These are phyloP conservation scores for Amphiprion percula DNA, from an alignment of 2,113 vertebrate species.

Conservation along the genomic window DNA sequence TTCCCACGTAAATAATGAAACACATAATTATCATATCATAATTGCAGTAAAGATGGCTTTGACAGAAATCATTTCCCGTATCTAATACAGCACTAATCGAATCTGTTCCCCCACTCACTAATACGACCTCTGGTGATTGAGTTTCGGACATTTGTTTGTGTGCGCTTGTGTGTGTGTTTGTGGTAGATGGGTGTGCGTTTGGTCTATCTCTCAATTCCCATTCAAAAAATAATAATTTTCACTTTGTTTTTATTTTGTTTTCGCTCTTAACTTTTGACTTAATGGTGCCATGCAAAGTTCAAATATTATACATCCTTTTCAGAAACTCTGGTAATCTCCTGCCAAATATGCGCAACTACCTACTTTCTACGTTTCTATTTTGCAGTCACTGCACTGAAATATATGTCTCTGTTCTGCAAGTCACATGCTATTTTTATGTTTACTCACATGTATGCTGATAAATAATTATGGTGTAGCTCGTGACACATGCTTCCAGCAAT, in stretches of 20 bases:
- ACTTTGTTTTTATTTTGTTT: background rate
- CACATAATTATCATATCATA: constrained; percentile 99
- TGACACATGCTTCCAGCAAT: background rate
- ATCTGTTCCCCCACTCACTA: constrained; percentile 98
- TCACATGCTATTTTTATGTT: background rate
- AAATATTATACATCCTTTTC: background rate
- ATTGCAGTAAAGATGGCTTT: constrained; percentile 99
- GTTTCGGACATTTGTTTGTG: constrained; percentile 94
- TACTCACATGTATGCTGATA: background rate
- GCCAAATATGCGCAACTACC: too few relatives aligned
- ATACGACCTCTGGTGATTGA: constrained; percentile 98
- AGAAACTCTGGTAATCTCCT: background rate
- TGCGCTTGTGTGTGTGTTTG: constrained; percentile 46
- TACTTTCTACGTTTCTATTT: background rate
- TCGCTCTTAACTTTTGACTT: background rate
- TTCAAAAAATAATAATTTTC: background rate
- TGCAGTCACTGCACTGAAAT: background rate
- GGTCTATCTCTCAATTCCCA: constrained; percentile 15
- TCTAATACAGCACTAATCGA: constrained; percentile 99
- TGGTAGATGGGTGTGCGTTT: constrained; percentile 31
- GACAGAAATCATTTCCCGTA: constrained; percentile 99
- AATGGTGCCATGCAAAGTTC: background rate
- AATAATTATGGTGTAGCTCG: background rate
- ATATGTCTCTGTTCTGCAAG: background rate
- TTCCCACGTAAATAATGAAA: constrained; percentile 99